These are phyloP conservation scores for Spilarctia lutea DNA, from an alignment of 2,888 invertebrate genomes.

Conservation along the genomic window DNA sequence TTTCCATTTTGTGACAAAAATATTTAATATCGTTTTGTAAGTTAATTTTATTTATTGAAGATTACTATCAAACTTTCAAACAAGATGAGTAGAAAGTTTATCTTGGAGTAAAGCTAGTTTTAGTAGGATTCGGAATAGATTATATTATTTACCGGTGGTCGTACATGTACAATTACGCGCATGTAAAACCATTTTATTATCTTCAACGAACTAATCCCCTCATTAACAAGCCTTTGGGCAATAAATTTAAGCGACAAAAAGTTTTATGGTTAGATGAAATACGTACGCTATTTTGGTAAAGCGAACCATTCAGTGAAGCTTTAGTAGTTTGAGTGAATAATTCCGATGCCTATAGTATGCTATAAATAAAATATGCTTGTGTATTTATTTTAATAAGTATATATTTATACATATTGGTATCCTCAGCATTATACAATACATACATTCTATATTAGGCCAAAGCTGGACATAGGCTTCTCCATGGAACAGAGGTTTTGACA, in stretches of 20 bases:
- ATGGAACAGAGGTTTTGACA: no score
- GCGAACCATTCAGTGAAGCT: slow-evolving; percentile 24
- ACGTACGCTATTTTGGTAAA: slow-evolving; percentile 22
- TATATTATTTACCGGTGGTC: not conserved
- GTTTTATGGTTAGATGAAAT: slow-evolving; percentile 27
- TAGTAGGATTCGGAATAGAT: not conserved
- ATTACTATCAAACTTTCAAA: not conserved
- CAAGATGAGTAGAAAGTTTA: not conserved
- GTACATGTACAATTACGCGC: not conserved
- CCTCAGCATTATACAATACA: no score
- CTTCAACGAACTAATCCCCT: not conserved
- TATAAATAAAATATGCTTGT: not conserved
- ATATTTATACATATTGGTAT: no score
- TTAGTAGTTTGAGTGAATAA: slow-evolving; percentile 8
- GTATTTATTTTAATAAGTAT: no score
- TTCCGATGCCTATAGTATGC: slow-evolving; percentile 16
- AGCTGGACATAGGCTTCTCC: no score
- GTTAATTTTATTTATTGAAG: not conserved
- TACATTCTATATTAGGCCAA: no score
- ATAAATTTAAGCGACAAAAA: slow-evolving; percentile 20
- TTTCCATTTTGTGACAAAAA: not conserved
- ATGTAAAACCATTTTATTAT: not conserved
- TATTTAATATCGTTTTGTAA: not conserved
- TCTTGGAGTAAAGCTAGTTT: not conserved
- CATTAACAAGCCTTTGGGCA: slow-evolving; percentile 14